These are phyloP conservation scores for Pitta sordida DNA, from an alignment of 2,113 vertebrate species.

Conservation along the genomic window DNA sequence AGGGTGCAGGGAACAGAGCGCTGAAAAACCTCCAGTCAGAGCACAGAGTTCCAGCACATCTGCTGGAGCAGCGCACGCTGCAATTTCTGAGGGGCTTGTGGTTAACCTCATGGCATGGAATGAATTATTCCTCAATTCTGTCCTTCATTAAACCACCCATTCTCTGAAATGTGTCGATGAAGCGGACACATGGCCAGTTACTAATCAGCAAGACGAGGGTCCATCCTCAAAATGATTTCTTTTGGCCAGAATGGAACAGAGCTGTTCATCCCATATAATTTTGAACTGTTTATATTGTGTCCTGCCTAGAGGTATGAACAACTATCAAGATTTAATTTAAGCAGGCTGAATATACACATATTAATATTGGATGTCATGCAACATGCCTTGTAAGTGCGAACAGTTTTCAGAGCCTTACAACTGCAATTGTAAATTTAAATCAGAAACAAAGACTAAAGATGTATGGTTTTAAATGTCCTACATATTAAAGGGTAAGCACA, in stretches of 20 bases:
- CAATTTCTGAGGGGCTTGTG: conserved; percentile 67
- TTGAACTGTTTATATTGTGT: background rate
- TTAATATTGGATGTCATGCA: background rate
- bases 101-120: conserved; percentile 72
- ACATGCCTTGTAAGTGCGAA: background rate
- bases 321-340: background rate
- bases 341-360: background rate
- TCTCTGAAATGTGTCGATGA: conserved; percentile 55
- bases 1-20: conserved; percentile 24
- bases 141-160: conserved; percentile 65
- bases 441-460: background rate
- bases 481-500: background rate
- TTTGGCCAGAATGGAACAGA: background rate
- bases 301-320: conserved; percentile 21
- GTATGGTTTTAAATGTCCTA: background rate
- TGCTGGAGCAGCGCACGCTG: conserved; percentile 72
- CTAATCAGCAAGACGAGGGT: background rate
- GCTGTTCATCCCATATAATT: background rate
- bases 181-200: conserved; percentile 53
- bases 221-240: background rate
- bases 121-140: conserved; percentile 55
- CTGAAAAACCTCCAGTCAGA: conserved; percentile 72
- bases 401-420: background rate
- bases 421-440: background rate
- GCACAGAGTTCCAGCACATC: conserved; percentile 68